Conservation (phyloP, 2,888 invertebrate genomes). For the Tetramorium bicarinatum region DNA sequence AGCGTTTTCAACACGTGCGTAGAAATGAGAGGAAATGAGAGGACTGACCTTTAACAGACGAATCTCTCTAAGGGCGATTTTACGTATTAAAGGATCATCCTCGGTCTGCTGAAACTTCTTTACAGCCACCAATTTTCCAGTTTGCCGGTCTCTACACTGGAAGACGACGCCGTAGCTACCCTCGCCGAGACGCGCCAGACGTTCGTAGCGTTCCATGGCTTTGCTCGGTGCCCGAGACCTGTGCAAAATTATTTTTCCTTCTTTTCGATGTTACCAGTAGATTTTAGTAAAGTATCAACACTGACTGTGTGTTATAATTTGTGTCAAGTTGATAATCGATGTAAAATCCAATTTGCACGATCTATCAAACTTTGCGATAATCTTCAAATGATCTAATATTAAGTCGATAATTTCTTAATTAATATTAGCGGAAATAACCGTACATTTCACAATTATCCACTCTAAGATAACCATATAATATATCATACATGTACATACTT, state of each 20-base stretch:
- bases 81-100: slow-evolving; percentile 98
- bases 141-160: slow-evolving; percentile 98
- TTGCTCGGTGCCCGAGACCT: slow-evolving; percentile 95
- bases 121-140: slow-evolving; percentile 97
- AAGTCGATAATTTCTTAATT: neutral
- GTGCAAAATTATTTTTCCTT: slow-evolving; percentile 69
- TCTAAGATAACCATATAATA: neutral
- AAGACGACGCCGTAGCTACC: slow-evolving; percentile 98
- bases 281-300: neutral
- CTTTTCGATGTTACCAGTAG: neutral
- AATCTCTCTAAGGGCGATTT: slow-evolving; percentile 98
- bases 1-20: neutral
- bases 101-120: slow-evolving; percentile 99
- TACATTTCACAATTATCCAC: neutral
- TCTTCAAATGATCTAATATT: neutral
- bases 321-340: neutral
- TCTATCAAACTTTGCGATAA: neutral
- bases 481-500: neutral
- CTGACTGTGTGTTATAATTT: neutral
- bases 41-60: slow-evolving; percentile 95
- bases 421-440: neutral
- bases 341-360: neutral
- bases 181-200: slow-evolving; percentile 97
- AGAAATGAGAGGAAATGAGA: neutral
- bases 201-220: slow-evolving; percentile 98